Percentiles rank a stretch among this genome's conserved stretches.
Conservation (phyloP, 2,113 vertebrate species). For the Lamprotornis superbus region DNA sequence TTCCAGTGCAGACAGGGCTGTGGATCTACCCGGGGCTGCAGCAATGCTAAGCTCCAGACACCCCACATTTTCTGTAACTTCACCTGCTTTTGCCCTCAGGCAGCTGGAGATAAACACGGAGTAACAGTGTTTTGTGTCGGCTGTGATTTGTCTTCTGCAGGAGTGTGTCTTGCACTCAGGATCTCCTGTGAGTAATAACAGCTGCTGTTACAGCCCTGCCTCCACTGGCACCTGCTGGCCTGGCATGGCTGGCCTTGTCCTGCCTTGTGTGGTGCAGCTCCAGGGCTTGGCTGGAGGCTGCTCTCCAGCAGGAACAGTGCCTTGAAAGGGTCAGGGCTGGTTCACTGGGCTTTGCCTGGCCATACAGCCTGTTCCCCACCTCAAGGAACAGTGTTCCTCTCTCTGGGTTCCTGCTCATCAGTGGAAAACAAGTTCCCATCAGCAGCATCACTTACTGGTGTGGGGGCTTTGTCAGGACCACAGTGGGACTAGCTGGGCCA, state of each 20-base stretch:
- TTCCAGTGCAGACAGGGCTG: rapidly evolving
- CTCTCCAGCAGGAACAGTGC: rapidly evolving
- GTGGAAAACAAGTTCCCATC: not conserved
- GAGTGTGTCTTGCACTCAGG: not conserved
- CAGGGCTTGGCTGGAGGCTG: not conserved
- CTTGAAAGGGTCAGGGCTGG: not conserved
- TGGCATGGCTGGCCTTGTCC: not conserved
- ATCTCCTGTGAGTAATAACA: not conserved
- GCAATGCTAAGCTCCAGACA: not conserved
- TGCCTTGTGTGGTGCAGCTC: not conserved
- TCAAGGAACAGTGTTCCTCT: not conserved
- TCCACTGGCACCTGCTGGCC: not conserved
- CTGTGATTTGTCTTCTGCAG: not conserved
- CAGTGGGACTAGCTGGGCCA: not conserved
- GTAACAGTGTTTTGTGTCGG: not conserved
- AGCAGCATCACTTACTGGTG: not conserved
- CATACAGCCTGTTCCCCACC: not conserved
- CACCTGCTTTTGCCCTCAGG: conserved; percentile 3
- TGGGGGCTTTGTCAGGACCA: not conserved
- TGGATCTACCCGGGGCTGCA: rapidly evolving
- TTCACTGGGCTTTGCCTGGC: not conserved
- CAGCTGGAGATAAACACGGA: not conserved
- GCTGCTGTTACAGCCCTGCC: rapidly evolving
- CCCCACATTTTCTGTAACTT: not conserved
- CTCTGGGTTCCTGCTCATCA: not conserved